Conservation (phyloP, 2,888 invertebrate species). For the Stenoptilia bipunctidactyla region DNA sequence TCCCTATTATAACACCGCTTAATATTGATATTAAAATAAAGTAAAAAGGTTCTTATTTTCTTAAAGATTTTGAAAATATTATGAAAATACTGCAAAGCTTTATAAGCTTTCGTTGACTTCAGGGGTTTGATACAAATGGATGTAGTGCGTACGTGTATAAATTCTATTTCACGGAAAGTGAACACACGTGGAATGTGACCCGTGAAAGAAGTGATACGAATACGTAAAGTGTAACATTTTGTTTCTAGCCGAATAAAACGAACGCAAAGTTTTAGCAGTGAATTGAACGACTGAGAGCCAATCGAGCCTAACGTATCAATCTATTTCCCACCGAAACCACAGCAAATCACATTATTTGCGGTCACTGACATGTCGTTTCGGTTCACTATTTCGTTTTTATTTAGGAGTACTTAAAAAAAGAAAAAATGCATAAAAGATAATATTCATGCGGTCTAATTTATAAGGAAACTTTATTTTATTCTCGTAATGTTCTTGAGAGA, state of each 20-base stretch:
- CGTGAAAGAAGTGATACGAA: conserved; percentile 8
- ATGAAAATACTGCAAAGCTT: too few species aligned
- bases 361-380: conserved; percentile 55
- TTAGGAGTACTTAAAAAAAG: conserved; percentile 6
- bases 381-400: conserved; percentile 40
- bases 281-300: too few species aligned
- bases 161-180: conserved; percentile 26
- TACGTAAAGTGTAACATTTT: conserved; percentile 9
- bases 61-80: too few species aligned
- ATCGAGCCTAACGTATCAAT: too few species aligned
- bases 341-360: conserved; percentile 53
- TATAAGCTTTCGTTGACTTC: too few species aligned
- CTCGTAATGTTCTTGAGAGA: conserved; percentile 4
- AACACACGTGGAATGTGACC: conserved; percentile 20
- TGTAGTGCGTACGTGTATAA: not conserved
- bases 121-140: too few species aligned
- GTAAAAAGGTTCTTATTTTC: not conserved
- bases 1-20: conserved; percentile 29
- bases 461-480: too few species aligned
- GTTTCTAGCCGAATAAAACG: too few species aligned
- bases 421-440: too few species aligned
- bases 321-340: conserved; percentile 22
- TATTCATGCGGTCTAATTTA: too few species aligned
- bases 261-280: too few species aligned
- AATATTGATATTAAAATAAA: conserved; percentile 25